Percentiles rank a stretch among this genome's conserved stretches.
Conservation (phyloP, 92 coral and sea anemone genomes). For the Galaxea fascicularis region DNA sequence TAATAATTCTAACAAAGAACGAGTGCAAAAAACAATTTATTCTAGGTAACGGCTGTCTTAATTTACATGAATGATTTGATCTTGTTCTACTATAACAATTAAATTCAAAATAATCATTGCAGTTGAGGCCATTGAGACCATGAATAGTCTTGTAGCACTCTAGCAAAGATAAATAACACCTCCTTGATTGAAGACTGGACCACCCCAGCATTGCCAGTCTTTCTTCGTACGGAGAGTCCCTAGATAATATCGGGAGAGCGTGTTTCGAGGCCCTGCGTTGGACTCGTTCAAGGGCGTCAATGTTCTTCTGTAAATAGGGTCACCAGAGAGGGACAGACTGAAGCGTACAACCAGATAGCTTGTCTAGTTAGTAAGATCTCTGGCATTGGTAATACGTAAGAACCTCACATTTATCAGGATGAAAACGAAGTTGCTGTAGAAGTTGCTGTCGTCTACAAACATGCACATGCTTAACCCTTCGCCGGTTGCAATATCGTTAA, state of each 20-base stretch:
- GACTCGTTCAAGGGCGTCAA: conserved; percentile 17
- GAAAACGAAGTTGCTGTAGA: too few species aligned
- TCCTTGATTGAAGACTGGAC: background rate
- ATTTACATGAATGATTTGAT: background rate
- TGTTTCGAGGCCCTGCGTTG: background rate
- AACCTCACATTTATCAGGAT: too few species aligned
- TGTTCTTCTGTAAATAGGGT: background rate
- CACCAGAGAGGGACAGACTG: background rate
- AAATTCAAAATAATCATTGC: background rate
- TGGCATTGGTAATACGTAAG: too few species aligned
- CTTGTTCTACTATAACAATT: background rate
- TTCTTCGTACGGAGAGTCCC: background rate
- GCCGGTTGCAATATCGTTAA: too few species aligned
- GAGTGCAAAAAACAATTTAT: background rate
- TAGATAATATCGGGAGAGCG: background rate
- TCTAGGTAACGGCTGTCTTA: background rate
- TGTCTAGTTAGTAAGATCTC: too few species aligned
- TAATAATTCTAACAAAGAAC: background rate
- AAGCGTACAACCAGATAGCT: too few species aligned
- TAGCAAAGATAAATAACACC: background rate
- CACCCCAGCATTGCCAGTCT: background rate
- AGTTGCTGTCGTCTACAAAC: too few species aligned
- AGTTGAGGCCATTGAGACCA: background rate
- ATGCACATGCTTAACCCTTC: too few species aligned
- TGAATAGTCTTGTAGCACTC: background rate